A percentile compares a stretch with the other conserved stretches of the same genome.
Conservation (phyloP, 2,797 vertebrate genomes). For the Cyclura pinguis region DNA sequence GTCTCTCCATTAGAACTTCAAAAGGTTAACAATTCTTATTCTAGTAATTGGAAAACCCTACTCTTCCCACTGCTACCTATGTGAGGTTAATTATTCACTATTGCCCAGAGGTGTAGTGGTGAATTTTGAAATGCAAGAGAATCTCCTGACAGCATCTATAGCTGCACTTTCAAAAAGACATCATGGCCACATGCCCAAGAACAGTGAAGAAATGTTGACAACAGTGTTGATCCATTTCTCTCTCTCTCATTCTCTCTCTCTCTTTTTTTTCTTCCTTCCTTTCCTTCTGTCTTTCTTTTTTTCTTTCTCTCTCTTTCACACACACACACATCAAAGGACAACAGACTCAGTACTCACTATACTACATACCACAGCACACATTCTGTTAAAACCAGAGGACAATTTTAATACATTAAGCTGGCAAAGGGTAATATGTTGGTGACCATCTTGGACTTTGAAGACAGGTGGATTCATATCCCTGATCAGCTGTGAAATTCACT, state of each 20-base stretch:
- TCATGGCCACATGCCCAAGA: not conserved
- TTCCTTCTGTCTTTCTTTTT: not conserved
- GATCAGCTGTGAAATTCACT: not conserved
- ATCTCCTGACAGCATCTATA: not conserved
- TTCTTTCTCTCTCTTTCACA: too few relatives aligned
- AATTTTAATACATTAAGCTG: not conserved
- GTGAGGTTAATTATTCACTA: constrained; percentile 1
- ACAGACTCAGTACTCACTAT: not conserved
- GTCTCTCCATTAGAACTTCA: constrained; percentile 12
- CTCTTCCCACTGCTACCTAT: constrained; percentile 4
- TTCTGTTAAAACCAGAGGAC: not conserved
- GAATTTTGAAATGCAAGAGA: not conserved
- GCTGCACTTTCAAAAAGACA: not conserved
- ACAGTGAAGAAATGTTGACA: not conserved
- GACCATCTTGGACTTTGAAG: not conserved
- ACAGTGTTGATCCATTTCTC: not conserved
- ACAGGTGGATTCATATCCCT: not conserved
- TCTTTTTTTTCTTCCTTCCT: not conserved
- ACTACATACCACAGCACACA: not conserved
- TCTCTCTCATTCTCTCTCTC: not conserved
- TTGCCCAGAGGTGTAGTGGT: not conserved
- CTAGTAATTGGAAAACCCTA: not conserved
- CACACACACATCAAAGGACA: too few relatives aligned
- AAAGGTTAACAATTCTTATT: constrained; percentile 32
- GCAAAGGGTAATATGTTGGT: not conserved